Evolutionary conservation across 2,797 vertebrate genomes (phyloP), one percentile per base, ranked within the genome.

Genomic region (Orientallactaga sibirica): DNA sequence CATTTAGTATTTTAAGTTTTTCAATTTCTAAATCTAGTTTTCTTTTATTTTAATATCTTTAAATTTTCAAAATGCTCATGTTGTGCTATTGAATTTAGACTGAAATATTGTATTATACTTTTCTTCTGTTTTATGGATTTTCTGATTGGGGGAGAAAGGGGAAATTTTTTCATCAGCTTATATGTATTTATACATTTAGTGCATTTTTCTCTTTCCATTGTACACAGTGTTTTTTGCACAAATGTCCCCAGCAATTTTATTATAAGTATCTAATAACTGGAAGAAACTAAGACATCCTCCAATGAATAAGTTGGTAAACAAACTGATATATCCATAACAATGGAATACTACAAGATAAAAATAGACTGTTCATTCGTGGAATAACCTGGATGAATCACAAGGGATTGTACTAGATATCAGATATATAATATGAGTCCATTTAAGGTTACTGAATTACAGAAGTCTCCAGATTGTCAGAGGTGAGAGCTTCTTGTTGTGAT

Each of bases 21-120:
- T 27, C 5, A 90, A 48, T 71, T 92, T 92, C 18, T 83, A 88
- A 88, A 68, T 62, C 24, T 67, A 82, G 25, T 78, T 82, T 74
- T 86, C 33, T 7, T 64, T 75, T 43, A 4, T 7, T 64, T 75
- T 43, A 4, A 41, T 62, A 64, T 85, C 18, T 78, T 41, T 73
- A 58, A 73, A 33, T 58, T 79, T 86, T 82, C 25, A 76, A 86
- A 86, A 64, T 90, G 4, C 29, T 70, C 11, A 58, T 70, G 75
- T 64, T 15, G 75, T 68, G 33, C 20, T 80, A n/a, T 67, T 92
- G 62, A 80, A 62, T 55, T 70, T 41, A 82, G 3, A 70, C 74
- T 33, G 5, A 5, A 66, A 16, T 79, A 73, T 85, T n/a, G 7
- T 55, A 3, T 22, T 61, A 24, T 6, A n/a, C 4, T 92, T 94